These are phyloP conservation scores for Pedionomus torquatus DNA, from an alignment of 2,113 vertebrate species.

Conservation along the genomic window DNA sequence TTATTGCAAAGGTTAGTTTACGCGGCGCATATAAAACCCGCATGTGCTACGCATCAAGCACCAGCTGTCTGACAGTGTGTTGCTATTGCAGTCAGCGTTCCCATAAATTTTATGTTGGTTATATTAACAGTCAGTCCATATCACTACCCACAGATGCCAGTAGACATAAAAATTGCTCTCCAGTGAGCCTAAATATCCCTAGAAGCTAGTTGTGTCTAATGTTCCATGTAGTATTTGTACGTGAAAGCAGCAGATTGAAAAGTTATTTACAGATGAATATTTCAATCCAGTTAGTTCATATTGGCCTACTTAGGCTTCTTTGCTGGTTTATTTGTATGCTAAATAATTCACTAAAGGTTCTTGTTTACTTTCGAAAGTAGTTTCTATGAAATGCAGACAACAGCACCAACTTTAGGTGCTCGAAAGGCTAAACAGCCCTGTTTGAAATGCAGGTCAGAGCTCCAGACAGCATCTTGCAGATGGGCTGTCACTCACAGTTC, in stretches of 20 bases:
- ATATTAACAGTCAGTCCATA: conserved; percentile 91
- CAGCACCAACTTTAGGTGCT: conserved; percentile 74
- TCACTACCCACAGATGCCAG: conserved; percentile 98
- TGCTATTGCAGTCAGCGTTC: conserved; percentile 80
- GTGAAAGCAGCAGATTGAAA: conserved; percentile 89
- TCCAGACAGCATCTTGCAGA: conserved; percentile 20
- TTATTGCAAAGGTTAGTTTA: conserved; percentile 97
- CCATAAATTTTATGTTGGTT: conserved; percentile 97
- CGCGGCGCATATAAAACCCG: conserved; percentile 85
- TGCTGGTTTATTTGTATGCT: conserved; percentile 81
- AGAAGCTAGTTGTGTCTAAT: conserved; percentile 94
- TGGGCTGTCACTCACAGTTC: conserved; percentile 56
- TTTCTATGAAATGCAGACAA: conserved; percentile 81
- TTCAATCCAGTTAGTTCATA: conserved; percentile 80
- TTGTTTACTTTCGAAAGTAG: conserved; percentile 78
- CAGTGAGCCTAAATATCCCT: conserved; percentile 88
- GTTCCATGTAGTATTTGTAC: conserved; percentile 93
- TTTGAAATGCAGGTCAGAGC: conserved; percentile 77
- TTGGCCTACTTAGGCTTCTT: conserved; percentile 78
- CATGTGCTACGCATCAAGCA: conserved; percentile 81
- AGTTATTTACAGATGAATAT: conserved; percentile 95
- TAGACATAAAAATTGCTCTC: conserved; percentile 97
- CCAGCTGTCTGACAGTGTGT: conserved; percentile 85
- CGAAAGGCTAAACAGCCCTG: conserved; percentile 65
- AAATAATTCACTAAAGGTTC: conserved; percentile 82